Conservation (phyloP, 2,888 invertebrate species). For the Frankliniella fusca region DNA sequence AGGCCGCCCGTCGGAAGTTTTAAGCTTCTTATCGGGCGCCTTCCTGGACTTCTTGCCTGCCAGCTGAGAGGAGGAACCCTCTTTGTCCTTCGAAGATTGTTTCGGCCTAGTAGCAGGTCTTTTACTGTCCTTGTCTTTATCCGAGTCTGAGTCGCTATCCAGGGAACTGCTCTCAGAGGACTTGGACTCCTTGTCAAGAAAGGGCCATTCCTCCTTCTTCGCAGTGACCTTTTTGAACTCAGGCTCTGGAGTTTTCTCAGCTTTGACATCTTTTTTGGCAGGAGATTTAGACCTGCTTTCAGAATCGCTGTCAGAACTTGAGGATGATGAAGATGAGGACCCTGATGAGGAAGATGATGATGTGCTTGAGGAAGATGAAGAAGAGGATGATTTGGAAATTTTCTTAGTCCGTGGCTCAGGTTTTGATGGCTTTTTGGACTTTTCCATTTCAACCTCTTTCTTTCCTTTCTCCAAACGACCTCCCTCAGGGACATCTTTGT, state of each 20-base stretch:
- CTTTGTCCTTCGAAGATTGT: slow-evolving; percentile 32
- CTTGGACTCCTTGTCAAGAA: slow-evolving; percentile 73
- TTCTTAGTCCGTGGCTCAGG: slow-evolving; percentile 37
- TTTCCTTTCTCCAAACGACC: slow-evolving; percentile 35
- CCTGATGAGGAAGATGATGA: slow-evolving; percentile 52
- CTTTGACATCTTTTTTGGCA: slow-evolving; percentile 37
- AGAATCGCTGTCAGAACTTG: slow-evolving; percentile 57
- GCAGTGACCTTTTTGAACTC: slow-evolving; percentile 34
- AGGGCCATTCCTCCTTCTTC: slow-evolving; percentile 61
- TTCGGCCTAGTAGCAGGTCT: slow-evolving; percentile 35
- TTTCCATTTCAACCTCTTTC: slow-evolving; percentile 39
- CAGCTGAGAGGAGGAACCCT: slow-evolving; percentile 40
- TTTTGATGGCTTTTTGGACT: slow-evolving; percentile 40
- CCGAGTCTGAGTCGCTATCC: slow-evolving; percentile 46
- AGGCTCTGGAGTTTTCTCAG: slow-evolving; percentile 1
- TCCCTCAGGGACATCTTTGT: not conserved
- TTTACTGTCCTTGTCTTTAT: slow-evolving; percentile 42
- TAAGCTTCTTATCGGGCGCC: slow-evolving; percentile 76
- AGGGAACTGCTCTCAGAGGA: slow-evolving; percentile 59
- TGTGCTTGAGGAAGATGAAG: slow-evolving; percentile 54
- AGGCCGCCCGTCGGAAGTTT: slow-evolving; percentile 76
- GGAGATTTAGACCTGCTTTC: slow-evolving; percentile 41
- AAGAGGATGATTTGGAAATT: slow-evolving; percentile 43
- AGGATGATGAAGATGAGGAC: slow-evolving; percentile 50
- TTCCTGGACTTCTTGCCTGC: slow-evolving; percentile 55